These are phyloP conservation scores for Proteles cristata DNA, from an alignment of 2,113 vertebrate species.

Conservation along the genomic window DNA sequence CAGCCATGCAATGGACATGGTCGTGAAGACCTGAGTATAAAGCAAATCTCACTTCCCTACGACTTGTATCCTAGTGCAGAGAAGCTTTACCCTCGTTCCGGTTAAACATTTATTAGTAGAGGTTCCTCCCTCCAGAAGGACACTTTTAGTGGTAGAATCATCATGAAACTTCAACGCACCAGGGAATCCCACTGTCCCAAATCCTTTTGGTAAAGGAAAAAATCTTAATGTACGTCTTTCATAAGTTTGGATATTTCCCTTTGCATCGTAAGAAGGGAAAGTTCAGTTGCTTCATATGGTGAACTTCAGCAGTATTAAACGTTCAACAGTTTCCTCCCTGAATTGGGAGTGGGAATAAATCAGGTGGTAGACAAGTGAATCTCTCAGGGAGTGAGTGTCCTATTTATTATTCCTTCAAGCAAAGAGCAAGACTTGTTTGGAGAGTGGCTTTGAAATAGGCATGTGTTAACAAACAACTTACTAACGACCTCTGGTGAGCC, in stretches of 20 bases:
- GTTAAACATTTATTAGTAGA: not conserved
- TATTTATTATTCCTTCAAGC: not conserved
- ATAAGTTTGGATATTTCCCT: not conserved
- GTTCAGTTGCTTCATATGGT: not conserved
- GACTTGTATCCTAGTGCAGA: not conserved
- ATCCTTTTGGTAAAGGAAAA: not conserved
- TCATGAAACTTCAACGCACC: not conserved
- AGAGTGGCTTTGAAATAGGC: not conserved
- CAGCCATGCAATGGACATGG: accelerated
- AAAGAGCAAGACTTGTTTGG: not conserved
- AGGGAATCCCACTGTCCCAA: not conserved
- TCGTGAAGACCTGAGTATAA: not conserved
- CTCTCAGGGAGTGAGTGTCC: no score
- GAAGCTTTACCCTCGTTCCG: not conserved
- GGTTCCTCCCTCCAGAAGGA: not conserved
- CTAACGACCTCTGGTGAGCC: no score
- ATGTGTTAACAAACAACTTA: not conserved
- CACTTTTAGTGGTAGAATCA: not conserved
- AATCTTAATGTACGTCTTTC: not conserved
- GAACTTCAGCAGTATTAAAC: not conserved
- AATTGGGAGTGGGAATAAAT: not conserved
- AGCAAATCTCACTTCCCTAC: not conserved
- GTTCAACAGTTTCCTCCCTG: not conserved
- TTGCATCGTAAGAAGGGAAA: not conserved
- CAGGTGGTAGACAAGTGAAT: not conserved